Conservation (phyloP, 35 echinoderm and acorn worm genomes). For the Heliocidaris erythrogramma region DNA sequence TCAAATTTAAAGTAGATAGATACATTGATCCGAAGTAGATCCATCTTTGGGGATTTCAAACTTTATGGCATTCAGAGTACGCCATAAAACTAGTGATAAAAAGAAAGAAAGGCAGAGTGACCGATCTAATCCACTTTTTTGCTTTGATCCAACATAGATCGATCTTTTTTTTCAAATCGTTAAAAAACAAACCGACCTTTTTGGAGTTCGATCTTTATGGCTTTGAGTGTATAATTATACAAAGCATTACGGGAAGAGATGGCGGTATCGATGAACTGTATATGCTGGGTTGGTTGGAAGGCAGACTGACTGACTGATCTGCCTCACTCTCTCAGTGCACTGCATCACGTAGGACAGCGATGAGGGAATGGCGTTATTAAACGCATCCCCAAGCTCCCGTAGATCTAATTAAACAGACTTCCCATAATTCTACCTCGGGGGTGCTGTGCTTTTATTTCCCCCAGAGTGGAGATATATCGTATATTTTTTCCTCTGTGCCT, state of each 20-base stretch:
- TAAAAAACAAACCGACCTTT: too few species aligned
- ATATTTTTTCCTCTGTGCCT: not conserved
- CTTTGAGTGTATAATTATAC: too few species aligned
- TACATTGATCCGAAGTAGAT: too few species aligned
- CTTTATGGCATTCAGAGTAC: too few species aligned
- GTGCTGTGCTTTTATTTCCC: not conserved
- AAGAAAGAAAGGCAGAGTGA: too few species aligned
- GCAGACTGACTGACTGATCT: not conserved
- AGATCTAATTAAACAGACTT: conserved; percentile 17
- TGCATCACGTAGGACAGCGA: not conserved
- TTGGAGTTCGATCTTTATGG: too few species aligned
- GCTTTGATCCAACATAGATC: too few species aligned
- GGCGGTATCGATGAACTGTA: not conserved
- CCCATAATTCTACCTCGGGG: not conserved
- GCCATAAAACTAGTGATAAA: too few species aligned
- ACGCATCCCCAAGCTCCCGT: not conserved
- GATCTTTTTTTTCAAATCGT: too few species aligned
- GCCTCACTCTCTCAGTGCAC: not conserved
- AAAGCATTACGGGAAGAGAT: not conserved
- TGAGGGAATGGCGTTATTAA: not conserved
- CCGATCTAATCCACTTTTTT: too few species aligned
- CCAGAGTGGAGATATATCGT: not conserved
- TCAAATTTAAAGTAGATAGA: too few species aligned
- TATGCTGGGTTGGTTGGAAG: not conserved
- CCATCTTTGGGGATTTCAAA: too few species aligned